phyloP scores from a whole-genome alignment of 2,797 vertebrate species.

The Onychomys arenicola region DNA sequence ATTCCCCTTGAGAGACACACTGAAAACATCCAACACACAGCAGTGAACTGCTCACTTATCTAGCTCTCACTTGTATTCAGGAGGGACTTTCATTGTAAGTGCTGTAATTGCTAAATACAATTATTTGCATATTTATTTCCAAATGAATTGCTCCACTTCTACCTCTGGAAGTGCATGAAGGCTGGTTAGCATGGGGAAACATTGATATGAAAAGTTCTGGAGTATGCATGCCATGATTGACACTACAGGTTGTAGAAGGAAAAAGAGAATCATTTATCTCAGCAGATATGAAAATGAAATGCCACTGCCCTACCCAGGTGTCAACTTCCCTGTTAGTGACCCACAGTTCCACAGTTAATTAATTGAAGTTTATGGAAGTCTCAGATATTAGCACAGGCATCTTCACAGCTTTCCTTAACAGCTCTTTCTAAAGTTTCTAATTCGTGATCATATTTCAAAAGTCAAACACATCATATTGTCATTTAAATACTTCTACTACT shows the following conservation, averaged over 20 bases:
- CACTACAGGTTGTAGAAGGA: conserved; percentile 63
- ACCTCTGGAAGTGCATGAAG: conserved; percentile 59
- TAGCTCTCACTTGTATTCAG: background rate
- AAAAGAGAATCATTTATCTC: background rate
- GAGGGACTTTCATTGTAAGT: conserved; percentile 45
- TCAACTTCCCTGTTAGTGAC: background rate
- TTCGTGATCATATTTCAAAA: conserved; percentile 42
- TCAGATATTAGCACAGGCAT: background rate
- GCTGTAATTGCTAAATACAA: conserved; percentile 6
- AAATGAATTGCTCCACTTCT: conserved; percentile 69
- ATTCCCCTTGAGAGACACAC: background rate
- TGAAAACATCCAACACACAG: conserved; percentile 25
- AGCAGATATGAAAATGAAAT: conserved; percentile 58
- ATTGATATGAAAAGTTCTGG: conserved; percentile 73
- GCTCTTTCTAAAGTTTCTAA: conserved; percentile 39
- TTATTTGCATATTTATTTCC: conserved; percentile 68
- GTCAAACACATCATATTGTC: background rate
- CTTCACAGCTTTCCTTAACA: background rate
- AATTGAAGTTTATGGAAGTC: background rate
- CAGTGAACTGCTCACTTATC: conserved; percentile 15
- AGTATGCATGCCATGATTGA: conserved; percentile 79
- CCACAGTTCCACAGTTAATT: background rate
- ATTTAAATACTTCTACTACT: conserved; percentile 27
- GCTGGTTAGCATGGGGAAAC: conserved; percentile 64
- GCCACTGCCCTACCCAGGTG: background rate